Conservation (phyloP, 2,113 vertebrate species). For the Oncorhynchus masou region DNA sequence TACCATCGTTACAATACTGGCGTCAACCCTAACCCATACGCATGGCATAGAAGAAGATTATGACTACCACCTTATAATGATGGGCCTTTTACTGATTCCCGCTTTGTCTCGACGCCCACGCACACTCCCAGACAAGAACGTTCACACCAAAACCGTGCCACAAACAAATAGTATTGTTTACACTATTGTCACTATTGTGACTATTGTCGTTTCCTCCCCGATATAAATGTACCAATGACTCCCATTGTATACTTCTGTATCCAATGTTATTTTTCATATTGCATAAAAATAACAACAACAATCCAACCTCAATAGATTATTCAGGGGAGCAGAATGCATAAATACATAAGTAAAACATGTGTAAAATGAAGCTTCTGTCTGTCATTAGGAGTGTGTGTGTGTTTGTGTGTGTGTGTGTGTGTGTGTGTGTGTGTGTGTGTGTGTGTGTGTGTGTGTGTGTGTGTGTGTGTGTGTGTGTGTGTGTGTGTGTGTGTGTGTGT, state of each 20-base stretch:
- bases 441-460: too few species aligned
- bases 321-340: constrained; percentile 44
- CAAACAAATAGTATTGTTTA: not conserved
- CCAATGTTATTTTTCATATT: constrained; percentile 9
- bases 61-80: too few species aligned
- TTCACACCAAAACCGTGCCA: not conserved
- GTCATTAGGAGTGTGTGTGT: not conserved
- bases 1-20: too few species aligned
- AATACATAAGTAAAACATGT: constrained; percentile 47
- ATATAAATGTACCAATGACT: not conserved
- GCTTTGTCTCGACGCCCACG: not conserved
- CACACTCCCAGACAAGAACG: not conserved
- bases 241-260: not conserved
- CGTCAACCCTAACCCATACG: too few species aligned
- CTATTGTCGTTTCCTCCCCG: not conserved
- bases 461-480: too few species aligned
- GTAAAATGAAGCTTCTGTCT: constrained; percentile 22
- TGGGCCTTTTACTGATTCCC: too few species aligned
- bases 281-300: constrained; percentile 12
- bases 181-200: not conserved
- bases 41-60: too few species aligned
- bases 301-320: constrained; percentile 46
- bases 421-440: too few species aligned
- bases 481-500: too few species aligned
- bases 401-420: too few species aligned